These are phyloP conservation scores for Acanthosoma haemorrhoidale DNA, from an alignment of 2,888 invertebrate genomes.

Conservation along the genomic window DNA sequence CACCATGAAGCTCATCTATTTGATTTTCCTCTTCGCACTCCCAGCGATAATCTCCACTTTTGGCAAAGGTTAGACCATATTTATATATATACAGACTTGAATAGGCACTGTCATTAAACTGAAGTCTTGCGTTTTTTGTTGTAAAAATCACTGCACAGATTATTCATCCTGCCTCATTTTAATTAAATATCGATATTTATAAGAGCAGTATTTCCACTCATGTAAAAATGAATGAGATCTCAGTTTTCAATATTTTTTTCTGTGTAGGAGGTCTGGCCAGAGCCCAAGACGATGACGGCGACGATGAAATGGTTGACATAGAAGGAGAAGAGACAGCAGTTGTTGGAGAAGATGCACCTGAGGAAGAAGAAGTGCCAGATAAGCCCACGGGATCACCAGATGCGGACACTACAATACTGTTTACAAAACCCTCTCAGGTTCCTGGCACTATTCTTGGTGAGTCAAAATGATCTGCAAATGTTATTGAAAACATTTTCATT, in stretches of 20 bases:
- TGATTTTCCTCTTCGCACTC: constrained; percentile 60
- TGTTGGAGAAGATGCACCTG: constrained; percentile 52
- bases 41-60: constrained; percentile 65
- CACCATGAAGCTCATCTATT: constrained; percentile 64
- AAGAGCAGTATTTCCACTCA: not conserved
- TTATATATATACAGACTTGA: too few species aligned
- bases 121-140: too few species aligned
- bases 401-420: constrained; percentile 85
- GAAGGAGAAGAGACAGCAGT: constrained; percentile 52
- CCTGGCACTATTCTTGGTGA: constrained; percentile 61
- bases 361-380: constrained; percentile 54
- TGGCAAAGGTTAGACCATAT: constrained; percentile 70
- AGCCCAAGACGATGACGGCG: constrained; percentile 45
- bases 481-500: too few species aligned
- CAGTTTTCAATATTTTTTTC: not conserved
- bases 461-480: too few species aligned
- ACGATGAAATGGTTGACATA: constrained; percentile 61
- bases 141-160: too few species aligned
- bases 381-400: constrained; percentile 71
- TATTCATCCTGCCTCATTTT: too few species aligned
- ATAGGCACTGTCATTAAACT: too few species aligned
- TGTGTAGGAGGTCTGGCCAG: constrained; percentile 2
- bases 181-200: not conserved
- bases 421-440: constrained; percentile 68
- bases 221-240: not conserved